phyloP scores from a whole-genome alignment of 2,797 vertebrate species.

The Mormyrus hasselquistii region DNA sequence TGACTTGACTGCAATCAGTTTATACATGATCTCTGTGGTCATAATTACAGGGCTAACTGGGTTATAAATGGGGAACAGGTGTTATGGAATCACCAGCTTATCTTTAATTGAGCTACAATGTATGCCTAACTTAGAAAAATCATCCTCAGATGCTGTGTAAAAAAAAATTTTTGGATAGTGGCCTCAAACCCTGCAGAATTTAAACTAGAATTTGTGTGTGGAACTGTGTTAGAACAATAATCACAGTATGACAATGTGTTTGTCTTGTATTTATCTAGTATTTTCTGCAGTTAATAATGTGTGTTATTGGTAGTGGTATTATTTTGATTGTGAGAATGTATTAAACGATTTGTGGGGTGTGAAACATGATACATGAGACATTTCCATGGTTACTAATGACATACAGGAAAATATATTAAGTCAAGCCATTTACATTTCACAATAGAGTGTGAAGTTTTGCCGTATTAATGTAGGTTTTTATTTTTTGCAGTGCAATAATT shows the following conservation, averaged over 20 bases:
- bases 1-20: slow-evolving; percentile 15
- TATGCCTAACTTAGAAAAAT: not conserved
- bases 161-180: not conserved
- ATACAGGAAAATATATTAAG: slow-evolving; percentile 7
- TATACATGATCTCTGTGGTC: slow-evolving; percentile 22
- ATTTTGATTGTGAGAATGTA: not conserved
- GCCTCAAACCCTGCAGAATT: not conserved
- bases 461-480: not conserved
- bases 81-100: slow-evolving; percentile 12
- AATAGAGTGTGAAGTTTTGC: not conserved
- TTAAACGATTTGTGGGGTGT: slow-evolving; percentile 15
- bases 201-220: not conserved
- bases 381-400: slow-evolving; percentile 27
- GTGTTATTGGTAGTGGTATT: not conserved
- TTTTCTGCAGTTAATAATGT: not conserved
- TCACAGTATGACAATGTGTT: not conserved
- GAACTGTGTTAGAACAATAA: not conserved
- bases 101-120: slow-evolving; percentile 14
- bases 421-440: not conserved
- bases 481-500: not conserved
- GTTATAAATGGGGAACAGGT: slow-evolving; percentile 4
- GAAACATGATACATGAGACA: slow-evolving; percentile 11
- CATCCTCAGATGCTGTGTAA: not conserved
- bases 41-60: slow-evolving; percentile 11
- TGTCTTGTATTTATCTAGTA: not conserved